phyloP scores from a whole-genome alignment of 2,797 vertebrate species.

The Ctenopoma kingsleyae region DNA sequence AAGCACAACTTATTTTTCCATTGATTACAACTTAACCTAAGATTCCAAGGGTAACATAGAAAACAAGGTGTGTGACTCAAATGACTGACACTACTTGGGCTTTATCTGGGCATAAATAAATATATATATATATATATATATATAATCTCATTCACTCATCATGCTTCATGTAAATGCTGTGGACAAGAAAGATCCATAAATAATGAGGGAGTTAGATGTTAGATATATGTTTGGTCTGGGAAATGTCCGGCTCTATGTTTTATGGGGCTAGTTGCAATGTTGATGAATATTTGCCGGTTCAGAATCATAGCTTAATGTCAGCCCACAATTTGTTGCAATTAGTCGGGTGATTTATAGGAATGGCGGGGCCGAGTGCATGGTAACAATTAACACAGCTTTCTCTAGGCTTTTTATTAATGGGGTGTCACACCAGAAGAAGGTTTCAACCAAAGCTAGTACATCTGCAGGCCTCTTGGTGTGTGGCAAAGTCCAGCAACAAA shows the following conservation, averaged over 20 bases:
- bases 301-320: constrained; percentile 89
- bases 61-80: constrained; percentile 67
- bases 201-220: constrained; percentile 76
- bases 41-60: constrained; percentile 56
- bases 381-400: constrained; percentile 86
- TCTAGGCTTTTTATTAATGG: constrained; percentile 85
- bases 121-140: no score
- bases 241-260: constrained; percentile 80
- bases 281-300: constrained; percentile 87
- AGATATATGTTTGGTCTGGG: constrained; percentile 81
- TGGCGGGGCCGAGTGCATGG: constrained; percentile 79
- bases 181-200: constrained; percentile 84
- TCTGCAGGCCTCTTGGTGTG: constrained; percentile 68
- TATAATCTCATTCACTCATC: constrained; percentile 76
- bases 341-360: constrained; percentile 86
- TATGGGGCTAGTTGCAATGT: constrained; percentile 84
- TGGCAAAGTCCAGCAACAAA: constrained; percentile 44
- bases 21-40: constrained; percentile 12
- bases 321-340: constrained; percentile 88
- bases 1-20: constrained; percentile 16
- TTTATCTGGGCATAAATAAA: constrained; percentile 71
- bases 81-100: constrained; percentile 46
- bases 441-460: constrained; percentile 72
- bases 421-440: constrained; percentile 74
- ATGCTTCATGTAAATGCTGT: constrained; percentile 76